Base-by-base conservation (phyloP, 2,113 vertebrate species). In the Leptosomus discolor region DNA sequence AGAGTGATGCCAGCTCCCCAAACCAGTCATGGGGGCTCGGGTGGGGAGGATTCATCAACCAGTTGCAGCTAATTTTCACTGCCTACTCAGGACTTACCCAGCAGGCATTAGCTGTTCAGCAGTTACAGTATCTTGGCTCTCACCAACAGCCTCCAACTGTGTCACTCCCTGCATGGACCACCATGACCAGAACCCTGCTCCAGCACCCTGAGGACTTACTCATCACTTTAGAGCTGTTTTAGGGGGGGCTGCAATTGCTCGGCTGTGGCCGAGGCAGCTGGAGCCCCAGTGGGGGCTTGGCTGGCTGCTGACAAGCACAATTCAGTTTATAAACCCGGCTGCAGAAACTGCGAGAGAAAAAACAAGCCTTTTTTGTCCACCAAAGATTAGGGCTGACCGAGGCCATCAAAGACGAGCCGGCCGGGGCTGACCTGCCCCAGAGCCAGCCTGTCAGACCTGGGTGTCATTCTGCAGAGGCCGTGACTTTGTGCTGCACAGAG, bases 401-500 rank as follows among this genome's bases (percentile, higher is more conserved):
- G 39, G 65, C 34, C 56, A 46, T 29, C 65, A 29, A 37, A 88
- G 46, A 78, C 32, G 37, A 37, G 39, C 13, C 12, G 11, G 18
- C 36, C 36, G 29, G 45, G 36, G 43, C 43, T 58, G 51, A 32
- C 11, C 17, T 43, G 36, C 36, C 60, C 27, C 43, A 73, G 15
- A 45, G 45, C 27, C 45, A 13, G 32, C 23, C 34, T 32, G 24
- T 57, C 58, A 74, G 51, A 36, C 26, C 43, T 17, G 27, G 34
- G 11, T n/a, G n/a, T 48, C 26, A 15, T 46, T 32, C 41, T 18
- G 43, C 27, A 82, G 32, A 58, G 18, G 19, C 22, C 27, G 8
- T 1, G 3, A 15, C 9, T 23, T 15, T 2, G 1, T 13, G 27
- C 14, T 2, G 1, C 27, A 23, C 36, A 46, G 15, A 30, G 5